Evolutionary conservation across 2,888 invertebrate genomes (phyloP).

Genomic region (Mimas tiliae): DNA sequence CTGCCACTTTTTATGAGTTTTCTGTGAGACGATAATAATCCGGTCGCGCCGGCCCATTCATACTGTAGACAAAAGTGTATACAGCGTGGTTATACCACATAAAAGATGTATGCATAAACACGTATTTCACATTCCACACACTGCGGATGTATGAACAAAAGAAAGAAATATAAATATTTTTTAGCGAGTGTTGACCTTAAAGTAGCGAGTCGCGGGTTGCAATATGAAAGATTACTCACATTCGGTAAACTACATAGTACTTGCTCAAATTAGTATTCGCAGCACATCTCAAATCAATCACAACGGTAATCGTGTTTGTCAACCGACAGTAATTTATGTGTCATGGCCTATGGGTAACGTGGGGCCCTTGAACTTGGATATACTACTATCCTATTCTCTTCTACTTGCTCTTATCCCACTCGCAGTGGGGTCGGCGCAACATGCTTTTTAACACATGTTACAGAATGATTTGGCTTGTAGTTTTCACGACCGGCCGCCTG

Average conservation of each 20-base stretch:
- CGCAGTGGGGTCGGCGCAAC: too few relatives aligned
- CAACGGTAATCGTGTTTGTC: slow-evolving; percentile 55
- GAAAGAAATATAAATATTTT: slow-evolving; percentile 10
- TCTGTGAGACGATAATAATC: too few relatives aligned
- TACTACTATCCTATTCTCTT: too few relatives aligned
- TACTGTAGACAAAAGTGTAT: too few relatives aligned
- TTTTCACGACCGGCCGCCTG: too few relatives aligned
- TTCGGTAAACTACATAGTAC: slow-evolving; percentile 39
- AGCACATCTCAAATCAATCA: slow-evolving; percentile 50
- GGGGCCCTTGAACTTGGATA: slow-evolving; percentile 39
- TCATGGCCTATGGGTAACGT: slow-evolving; percentile 48
- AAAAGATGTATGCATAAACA: not conserved
- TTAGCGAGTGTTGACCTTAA: slow-evolving; percentile 3
- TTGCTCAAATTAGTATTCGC: slow-evolving; percentile 48
- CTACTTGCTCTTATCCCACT: too few relatives aligned
- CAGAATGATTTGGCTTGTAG: too few relatives aligned
- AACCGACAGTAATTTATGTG: slow-evolving; percentile 59
- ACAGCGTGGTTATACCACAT: too few relatives aligned
- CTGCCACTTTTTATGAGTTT: too few relatives aligned
- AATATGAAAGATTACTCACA: slow-evolving; percentile 58
- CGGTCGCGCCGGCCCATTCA: too few relatives aligned
- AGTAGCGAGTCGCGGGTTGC: slow-evolving; percentile 38
- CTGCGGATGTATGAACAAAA: not conserved
- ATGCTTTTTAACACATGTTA: too few relatives aligned
- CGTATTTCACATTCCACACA: not conserved